These are phyloP conservation scores for Hemiscyllium ocellatum DNA, from an alignment of 2,113 vertebrate genomes.

Conservation along the genomic window DNA sequence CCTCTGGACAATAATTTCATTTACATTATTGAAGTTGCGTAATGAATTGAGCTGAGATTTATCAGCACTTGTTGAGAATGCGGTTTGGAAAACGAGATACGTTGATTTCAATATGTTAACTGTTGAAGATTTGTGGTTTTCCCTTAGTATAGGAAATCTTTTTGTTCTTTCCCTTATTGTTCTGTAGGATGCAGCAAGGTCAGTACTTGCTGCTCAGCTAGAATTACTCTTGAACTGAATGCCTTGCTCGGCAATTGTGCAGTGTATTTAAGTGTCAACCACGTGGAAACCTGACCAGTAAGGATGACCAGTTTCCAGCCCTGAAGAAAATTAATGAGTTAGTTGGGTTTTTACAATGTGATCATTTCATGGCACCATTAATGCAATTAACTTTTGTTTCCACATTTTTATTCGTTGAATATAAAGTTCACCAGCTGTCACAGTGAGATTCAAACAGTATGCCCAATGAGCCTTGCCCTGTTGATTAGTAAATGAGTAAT, in stretches of 20 bases:
- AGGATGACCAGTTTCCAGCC: too few relatives aligned
- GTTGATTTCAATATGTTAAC: not conserved
- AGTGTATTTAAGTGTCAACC: not conserved
- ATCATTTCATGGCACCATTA: too few relatives aligned
- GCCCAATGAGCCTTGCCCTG: not conserved
- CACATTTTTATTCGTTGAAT: too few relatives aligned
- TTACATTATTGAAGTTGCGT: not conserved
- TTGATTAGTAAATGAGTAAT: not conserved
- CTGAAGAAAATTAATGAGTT: too few relatives aligned
- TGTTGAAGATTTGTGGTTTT: not conserved
- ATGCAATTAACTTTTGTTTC: too few relatives aligned
- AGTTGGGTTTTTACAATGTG: too few relatives aligned
- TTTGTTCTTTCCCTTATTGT: not conserved
- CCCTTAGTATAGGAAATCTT: not conserved
- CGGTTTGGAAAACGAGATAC: not conserved
- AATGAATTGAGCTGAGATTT: not conserved
- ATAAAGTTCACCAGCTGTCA: too few relatives aligned
- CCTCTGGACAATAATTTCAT: too few relatives aligned
- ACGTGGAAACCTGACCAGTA: not conserved
- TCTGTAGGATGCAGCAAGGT: not conserved
- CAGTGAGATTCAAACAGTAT: too few relatives aligned
- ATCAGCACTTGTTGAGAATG: not conserved
- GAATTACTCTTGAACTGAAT: not conserved
- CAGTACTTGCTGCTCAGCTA: not conserved
- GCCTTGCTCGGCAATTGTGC: not conserved